These are phyloP conservation scores for Cheilosia variabilis DNA, from an alignment of 2,888 invertebrate species.

Conservation along the genomic window DNA sequence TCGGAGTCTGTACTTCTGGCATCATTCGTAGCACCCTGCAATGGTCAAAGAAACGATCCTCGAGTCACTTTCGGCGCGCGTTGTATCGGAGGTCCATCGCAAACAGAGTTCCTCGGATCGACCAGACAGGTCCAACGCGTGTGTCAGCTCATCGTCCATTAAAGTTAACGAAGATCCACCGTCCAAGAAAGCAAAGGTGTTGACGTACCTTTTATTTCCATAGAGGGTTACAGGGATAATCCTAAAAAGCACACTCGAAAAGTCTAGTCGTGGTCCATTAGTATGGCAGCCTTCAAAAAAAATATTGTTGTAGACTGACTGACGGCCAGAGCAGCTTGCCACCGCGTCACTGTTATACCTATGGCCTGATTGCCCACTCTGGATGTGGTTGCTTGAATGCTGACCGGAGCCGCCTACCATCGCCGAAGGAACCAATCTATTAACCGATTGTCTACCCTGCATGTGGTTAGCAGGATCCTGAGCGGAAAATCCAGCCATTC, in stretches of 20 bases:
- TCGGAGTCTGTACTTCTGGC: not conserved
- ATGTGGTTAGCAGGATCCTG: too few relatives aligned
- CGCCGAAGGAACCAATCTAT: too few relatives aligned
- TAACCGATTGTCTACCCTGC: too few relatives aligned
- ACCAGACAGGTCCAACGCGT: not conserved
- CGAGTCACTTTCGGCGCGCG: not conserved
- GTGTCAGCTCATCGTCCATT: not conserved
- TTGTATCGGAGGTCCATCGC: constrained; percentile 4
- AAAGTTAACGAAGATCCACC: not conserved
- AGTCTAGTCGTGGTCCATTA: not conserved
- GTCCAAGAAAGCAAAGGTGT: not conserved
- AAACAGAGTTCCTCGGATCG: not conserved
- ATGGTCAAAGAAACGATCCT: not conserved
- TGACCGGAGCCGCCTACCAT: too few relatives aligned
- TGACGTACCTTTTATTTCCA: not conserved
- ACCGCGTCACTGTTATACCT: too few relatives aligned
- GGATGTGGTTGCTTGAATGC: too few relatives aligned
- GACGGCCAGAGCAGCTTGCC: not conserved
- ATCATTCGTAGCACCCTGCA: not conserved
- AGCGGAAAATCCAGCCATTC: too few relatives aligned
- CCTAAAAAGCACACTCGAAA: not conserved
- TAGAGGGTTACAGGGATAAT: not conserved
- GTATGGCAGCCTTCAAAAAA: not conserved
- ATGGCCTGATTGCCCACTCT: too few relatives aligned
- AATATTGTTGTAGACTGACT: not conserved